These are phyloP conservation scores for Thelaira solivaga DNA, from an alignment of 2,888 invertebrate species.

Conservation along the genomic window DNA sequence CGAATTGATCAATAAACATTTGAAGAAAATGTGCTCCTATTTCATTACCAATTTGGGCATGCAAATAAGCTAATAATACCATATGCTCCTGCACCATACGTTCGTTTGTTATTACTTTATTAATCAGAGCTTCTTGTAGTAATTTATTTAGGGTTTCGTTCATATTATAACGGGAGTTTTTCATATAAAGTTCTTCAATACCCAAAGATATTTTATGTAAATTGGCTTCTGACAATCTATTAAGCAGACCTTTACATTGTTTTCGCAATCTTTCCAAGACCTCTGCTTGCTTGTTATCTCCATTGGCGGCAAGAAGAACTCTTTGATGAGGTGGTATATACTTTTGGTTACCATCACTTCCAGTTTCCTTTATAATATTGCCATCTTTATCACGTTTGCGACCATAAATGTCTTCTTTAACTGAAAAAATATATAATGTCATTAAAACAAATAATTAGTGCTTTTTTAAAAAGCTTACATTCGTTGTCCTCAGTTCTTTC, in stretches of 20 bases:
- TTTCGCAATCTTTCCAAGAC: constrained; percentile 83
- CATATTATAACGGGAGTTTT: constrained; percentile 88
- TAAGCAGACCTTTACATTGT: constrained; percentile 91
- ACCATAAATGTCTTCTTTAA: constrained; percentile 93
- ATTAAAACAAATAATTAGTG: background rate
- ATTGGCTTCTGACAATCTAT: constrained; percentile 91
- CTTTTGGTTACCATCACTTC: constrained; percentile 79
- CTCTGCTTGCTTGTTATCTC: constrained; percentile 78
- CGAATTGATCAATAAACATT: constrained; percentile 83
- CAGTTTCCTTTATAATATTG: constrained; percentile 81
- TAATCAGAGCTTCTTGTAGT: constrained; percentile 84
- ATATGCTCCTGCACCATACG: constrained; percentile 90
- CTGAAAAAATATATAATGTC: constrained; percentile 63
- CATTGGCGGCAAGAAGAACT: constrained; percentile 77
- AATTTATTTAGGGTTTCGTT: constrained; percentile 85
- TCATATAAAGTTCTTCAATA: constrained; percentile 88
- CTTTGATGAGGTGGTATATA: constrained; percentile 92
- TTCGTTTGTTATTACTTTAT: constrained; percentile 82
- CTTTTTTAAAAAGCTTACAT: constrained; percentile 42
- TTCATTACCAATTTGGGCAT: constrained; percentile 94
- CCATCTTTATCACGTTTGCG: constrained; percentile 89
- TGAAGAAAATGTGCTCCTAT: constrained; percentile 93
- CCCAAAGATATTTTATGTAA: constrained; percentile 88
- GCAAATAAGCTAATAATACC: constrained; percentile 88
- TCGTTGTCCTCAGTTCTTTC: constrained; percentile 32